Percentiles rank a stretch among this genome's conserved stretches.
Evolutionary conservation across 1,140 invertebrate species (phyloP).

Genomic region (Macrostomum lignano): DNA sequence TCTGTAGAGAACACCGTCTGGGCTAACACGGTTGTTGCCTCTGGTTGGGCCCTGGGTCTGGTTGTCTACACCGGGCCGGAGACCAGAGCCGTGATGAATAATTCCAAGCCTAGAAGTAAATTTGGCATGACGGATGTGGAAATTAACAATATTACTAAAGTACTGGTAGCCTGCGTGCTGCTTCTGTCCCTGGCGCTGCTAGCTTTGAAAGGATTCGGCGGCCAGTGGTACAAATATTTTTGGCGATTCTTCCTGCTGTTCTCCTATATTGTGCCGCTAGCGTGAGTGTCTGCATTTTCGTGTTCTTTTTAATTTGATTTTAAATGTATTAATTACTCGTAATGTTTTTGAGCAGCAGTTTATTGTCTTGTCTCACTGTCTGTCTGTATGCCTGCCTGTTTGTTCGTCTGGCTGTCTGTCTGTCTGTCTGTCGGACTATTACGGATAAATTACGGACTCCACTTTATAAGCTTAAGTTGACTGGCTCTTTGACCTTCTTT

Average conservation of each 20-base stretch:
- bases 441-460: no score
- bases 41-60: conserved; percentile 62
- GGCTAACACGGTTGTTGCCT: conserved; percentile 88
- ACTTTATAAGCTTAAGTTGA: no score
- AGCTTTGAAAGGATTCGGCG: conserved; percentile 39
- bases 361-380: no score
- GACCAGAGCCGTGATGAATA: conserved; percentile 90
- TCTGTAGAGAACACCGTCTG: conserved; percentile 87
- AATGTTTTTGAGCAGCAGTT: no score
- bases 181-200: conserved; percentile 74
- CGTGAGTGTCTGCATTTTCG: conserved; percentile 29
- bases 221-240: conserved; percentile 81
- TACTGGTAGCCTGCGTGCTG: conserved; percentile 68
- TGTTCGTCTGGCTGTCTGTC: no score
- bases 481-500: no score
- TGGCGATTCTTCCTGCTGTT: conserved; percentile 85
- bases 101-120: conserved; percentile 67
- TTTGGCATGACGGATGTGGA: conserved; percentile 65
- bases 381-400: no score
- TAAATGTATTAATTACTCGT: no score
- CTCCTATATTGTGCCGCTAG: conserved; percentile 94
- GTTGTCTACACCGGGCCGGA: conserved; percentile 87
- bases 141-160: conserved; percentile 74
- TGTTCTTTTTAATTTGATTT: conserved; percentile 2
- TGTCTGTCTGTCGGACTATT: no score